Evolutionary conservation across 2,113 vertebrate genomes (phyloP).

Genomic region (rat (Rattus norvegicus)): GRCr8 NC_086028.1:1405501-1406000

Average conservation of each 20-base stretch:
- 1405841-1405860: background rate
- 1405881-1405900: background rate
- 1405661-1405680: background rate
- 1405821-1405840: background rate
- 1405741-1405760: too few species aligned
- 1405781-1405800: too few species aligned
- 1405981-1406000: background rate
- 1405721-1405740: too few species aligned
- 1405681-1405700: background rate
- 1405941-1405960: background rate
- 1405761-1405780: too few species aligned
- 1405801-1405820: too few species aligned
- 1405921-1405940: background rate
- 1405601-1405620: background rate
- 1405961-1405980: background rate
- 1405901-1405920: background rate
- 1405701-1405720: background rate
- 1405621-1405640: background rate
- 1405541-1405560: conserved; percentile 10
- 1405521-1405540: background rate
- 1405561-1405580: background rate
- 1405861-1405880: background rate
- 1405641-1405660: background rate
- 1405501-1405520: background rate
- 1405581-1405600: conserved; percentile 36